Conservation (phyloP, 2,888 invertebrate genomes). For the Agrypnus murinus region DNA sequence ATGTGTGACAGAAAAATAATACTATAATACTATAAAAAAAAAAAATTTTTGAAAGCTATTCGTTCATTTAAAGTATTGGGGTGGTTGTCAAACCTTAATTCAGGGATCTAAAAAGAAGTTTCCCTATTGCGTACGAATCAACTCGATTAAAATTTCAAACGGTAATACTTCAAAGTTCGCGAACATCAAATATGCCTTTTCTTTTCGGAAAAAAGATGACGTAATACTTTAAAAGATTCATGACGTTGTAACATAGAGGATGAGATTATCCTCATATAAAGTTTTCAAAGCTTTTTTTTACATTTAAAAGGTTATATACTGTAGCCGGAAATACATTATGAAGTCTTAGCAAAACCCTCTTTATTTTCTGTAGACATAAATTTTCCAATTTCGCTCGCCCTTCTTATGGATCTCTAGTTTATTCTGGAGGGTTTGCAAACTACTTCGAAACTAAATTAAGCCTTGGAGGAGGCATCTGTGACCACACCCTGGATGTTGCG, state of each 20-base stretch:
- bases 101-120: no score
- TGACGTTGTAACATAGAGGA: slow-evolving; percentile 32
- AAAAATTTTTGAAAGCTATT: no score
- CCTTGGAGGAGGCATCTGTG: slow-evolving; percentile 71
- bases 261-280: slow-evolving; percentile 42
- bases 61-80: no score
- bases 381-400: slow-evolving; percentile 70
- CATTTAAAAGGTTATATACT: slow-evolving; percentile 56
- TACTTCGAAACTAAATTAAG: slow-evolving; percentile 72
- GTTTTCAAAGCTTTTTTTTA: slow-evolving; percentile 40
- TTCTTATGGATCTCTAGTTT: slow-evolving; percentile 65
- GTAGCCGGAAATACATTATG: slow-evolving; percentile 60
- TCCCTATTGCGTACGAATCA: no score
- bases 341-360: slow-evolving; percentile 65
- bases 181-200: slow-evolving; percentile 4
- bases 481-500: slow-evolving; percentile 71
- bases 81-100: no score
- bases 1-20: no score
- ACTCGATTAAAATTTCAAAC: no score
- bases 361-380: slow-evolving; percentile 69
- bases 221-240: slow-evolving; percentile 36
- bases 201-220: slow-evolving; percentile 24
- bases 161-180: no score
- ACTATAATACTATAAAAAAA: no score
- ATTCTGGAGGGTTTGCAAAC: slow-evolving; percentile 68